phyloP scores from a whole-genome alignment of 2,888 invertebrate species.

The Hirudinaria manillensis region DNA sequence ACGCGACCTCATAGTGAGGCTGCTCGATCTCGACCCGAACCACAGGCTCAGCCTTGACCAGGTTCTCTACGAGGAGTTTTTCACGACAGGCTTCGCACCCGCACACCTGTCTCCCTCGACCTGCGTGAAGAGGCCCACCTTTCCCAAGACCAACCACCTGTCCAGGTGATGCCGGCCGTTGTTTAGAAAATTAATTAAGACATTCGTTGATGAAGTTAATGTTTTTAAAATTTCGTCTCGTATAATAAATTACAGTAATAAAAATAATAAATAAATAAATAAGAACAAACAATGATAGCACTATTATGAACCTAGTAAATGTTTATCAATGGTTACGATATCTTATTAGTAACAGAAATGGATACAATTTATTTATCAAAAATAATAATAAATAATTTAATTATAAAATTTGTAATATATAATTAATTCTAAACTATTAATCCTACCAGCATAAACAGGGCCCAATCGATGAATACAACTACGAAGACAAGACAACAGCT shows the following conservation, averaged over 20 bases:
- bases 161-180: not conserved
- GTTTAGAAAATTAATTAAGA: not conserved
- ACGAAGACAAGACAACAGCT: constrained; percentile 5
- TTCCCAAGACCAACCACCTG: constrained; percentile 39
- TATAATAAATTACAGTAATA: not conserved
- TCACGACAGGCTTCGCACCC: constrained; percentile 57
- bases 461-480: constrained; percentile 14
- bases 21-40: constrained; percentile 73
- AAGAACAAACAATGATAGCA: not conserved
- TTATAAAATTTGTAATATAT: not conserved
- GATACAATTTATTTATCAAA: not conserved
- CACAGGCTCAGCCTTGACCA: constrained; percentile 73
- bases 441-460: not conserved
- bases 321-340: not conserved
- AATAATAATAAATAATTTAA: not conserved
- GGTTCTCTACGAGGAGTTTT: constrained; percentile 67
- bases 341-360: not conserved
- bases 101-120: constrained; percentile 56
- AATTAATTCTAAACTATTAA: not conserved
- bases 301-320: not conserved
- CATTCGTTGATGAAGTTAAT: not conserved
- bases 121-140: constrained; percentile 57
- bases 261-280: not conserved
- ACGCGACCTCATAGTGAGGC: constrained; percentile 63
- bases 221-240: constrained; percentile 1